These are phyloP conservation scores for Platyura marginata DNA, from an alignment of 1,140 invertebrate genomes.

Conservation along the genomic window DNA sequence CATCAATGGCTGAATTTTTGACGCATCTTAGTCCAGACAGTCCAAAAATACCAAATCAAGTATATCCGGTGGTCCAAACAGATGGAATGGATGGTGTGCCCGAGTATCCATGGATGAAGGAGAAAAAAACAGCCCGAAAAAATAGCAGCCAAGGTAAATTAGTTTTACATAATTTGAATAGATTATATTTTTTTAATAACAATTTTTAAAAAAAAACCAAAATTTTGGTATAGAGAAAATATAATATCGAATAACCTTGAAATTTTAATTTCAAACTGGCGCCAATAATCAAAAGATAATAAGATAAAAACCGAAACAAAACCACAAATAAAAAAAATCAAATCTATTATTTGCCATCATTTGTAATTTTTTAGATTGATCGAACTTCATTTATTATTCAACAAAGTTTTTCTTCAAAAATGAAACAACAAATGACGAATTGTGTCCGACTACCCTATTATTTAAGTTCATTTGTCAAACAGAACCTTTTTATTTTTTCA, in stretches of 20 bases:
- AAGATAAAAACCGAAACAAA: neutral
- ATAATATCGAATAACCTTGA: neutral
- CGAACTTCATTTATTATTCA: conserved; percentile 2
- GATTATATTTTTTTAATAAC: too few relatives aligned
- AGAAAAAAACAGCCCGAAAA: conserved; percentile 88
- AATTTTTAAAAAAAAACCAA: neutral
- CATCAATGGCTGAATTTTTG: conserved; percentile 81
- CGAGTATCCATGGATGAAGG: conserved; percentile 95
- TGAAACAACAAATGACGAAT: conserved; percentile 22
- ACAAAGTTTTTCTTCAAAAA: neutral
- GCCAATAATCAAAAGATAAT: neutral
- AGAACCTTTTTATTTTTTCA: neutral
- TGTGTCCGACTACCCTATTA: conserved; percentile 19
- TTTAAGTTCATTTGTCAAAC: conserved; percentile 26
- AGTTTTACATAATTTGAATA: too few relatives aligned
- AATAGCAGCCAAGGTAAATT: conserved; percentile 74
- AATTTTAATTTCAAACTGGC: neutral
- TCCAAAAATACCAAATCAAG: conserved; percentile 25
- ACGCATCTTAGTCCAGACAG: conserved; percentile 46
- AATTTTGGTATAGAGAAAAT: neutral
- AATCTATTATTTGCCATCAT: conserved; percentile 25
- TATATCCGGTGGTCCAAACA: conserved; percentile 34
- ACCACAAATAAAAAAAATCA: conserved; percentile 1
- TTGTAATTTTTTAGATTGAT: conserved; percentile 21
- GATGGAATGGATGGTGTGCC: conserved; percentile 52